Evolutionary conservation across 1,140 invertebrate genomes (phyloP), one percentile per base, ranked within the genome.

Genomic region (Daktulosphaira vitifoliae): DNA sequence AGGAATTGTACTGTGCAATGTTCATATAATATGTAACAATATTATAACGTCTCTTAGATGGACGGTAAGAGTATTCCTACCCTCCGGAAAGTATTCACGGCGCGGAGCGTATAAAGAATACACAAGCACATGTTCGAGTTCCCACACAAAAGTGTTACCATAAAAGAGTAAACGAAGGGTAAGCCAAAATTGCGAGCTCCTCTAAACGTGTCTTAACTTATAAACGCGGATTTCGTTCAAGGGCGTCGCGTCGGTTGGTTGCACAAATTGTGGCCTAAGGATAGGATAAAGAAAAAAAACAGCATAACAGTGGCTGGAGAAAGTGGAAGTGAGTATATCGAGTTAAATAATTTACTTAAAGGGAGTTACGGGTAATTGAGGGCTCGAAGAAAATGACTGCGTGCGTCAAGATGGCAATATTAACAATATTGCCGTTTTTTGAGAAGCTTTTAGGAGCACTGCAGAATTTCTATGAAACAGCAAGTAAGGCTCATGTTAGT

Each of bases 341-440:
- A 62, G 54, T 62, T 62, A 62, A 62, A 62, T 62, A 62, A 62
- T 62, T 62, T 62, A 62, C 42, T 46, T 23, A 29, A 15, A 15
- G 54, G 54, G 38, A 62, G 54, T 62, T 62, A 33, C 25, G 54
- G 42, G 54, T 62, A 62, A 62, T 62, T 62, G 54, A 48, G 42
- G 42, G 42, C 23, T 1, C 15, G 25, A 13, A 33, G 16, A 46
- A 62, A 62, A 46, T n/a, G 38, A 33, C 29, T 11, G 53, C 39
- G 7, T 42, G 37, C 11, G 22, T 20, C 15, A 23, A 23, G 37
- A 59, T 13, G 54, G 39, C n/a, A n/a, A 39, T 39, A 62, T 44
- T 59, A 59, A 52, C 11, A 46, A 46, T 18, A 62, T 44, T 62
- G 46, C 46, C 46, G 54, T 39, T 39, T 9, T 62, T 62, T 56